These are phyloP conservation scores for Wasmannia auropunctata DNA, from an alignment of 1,140 invertebrate genomes.

Conservation along the genomic window DNA sequence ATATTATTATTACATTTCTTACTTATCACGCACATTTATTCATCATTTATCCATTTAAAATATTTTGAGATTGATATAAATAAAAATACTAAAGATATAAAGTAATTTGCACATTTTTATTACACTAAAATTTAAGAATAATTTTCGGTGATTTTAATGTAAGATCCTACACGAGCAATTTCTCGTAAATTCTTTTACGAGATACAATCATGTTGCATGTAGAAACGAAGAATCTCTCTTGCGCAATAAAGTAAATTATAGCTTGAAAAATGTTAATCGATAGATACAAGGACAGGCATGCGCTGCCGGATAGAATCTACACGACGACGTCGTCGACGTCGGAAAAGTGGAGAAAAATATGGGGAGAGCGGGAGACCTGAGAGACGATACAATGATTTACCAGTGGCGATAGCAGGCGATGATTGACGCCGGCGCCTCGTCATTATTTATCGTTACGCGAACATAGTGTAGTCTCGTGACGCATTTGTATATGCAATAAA, in stretches of 20 bases:
- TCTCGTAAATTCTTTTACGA: neutral
- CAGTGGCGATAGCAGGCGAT: constrained; percentile 43
- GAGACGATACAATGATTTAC: constrained; percentile 55
- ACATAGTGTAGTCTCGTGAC: neutral
- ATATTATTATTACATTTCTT: neutral
- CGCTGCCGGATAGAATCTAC: neutral
- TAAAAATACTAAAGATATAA: neutral
- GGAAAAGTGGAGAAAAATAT: constrained; percentile 11
- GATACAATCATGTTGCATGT: neutral
- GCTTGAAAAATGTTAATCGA: constrained; percentile 41
- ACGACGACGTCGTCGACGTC: neutral
- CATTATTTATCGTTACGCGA: constrained; percentile 69
- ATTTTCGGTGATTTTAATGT: neutral
- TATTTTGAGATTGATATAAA: neutral
- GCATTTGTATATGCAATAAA: constrained; percentile 21
- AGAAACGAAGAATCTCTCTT: neutral
- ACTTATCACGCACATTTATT: neutral
- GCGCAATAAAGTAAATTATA: constrained; percentile 24
- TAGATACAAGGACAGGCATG: constrained; percentile 2
- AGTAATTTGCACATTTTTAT: neutral
- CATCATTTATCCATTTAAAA: neutral
- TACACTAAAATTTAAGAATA: neutral
- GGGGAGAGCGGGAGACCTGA: neutral
- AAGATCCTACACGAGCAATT: neutral
- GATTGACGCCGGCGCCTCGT: constrained; percentile 63